Conservation (phyloP, 2,113 vertebrate genomes). For the Ivindomyrus marchei region DNA sequence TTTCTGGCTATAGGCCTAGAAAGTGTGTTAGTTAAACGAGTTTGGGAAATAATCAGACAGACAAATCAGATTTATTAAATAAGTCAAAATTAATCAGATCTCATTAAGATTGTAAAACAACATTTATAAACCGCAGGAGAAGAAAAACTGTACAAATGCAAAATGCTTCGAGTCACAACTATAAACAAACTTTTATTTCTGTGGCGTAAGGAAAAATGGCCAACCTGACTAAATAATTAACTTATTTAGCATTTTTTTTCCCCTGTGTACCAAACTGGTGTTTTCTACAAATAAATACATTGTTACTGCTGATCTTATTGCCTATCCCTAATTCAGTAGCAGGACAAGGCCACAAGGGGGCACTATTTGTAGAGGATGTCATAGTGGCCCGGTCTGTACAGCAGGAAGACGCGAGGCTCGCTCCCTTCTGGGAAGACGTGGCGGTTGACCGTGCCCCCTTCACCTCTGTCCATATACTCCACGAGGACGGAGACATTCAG, state of each 20-base stretch:
- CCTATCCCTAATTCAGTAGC: not conserved
- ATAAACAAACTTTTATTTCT: conserved; percentile 31
- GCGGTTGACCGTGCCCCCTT: conserved; percentile 82
- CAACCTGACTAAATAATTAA: conserved; percentile 30
- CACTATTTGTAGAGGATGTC: conserved; percentile 90
- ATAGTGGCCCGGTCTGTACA: conserved; percentile 90
- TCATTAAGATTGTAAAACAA: not conserved
- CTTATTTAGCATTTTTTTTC: conserved; percentile 25
- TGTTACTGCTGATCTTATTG: conserved; percentile 42
- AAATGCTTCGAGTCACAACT: conserved; percentile 61
- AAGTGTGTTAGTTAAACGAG: not conserved
- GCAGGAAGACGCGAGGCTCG: conserved; percentile 81
- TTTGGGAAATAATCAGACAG: not conserved
- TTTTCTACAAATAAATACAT: conserved; percentile 48
- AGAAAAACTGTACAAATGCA: conserved; percentile 67
- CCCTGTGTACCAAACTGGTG: conserved; percentile 46
- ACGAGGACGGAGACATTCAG: conserved; percentile 80
- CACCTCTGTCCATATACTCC: conserved; percentile 92
- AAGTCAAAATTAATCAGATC: not conserved
- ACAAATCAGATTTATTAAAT: conserved; percentile 1
- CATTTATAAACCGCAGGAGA: not conserved
- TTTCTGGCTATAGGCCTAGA: not conserved
- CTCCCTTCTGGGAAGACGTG: conserved; percentile 87
- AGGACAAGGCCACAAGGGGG: conserved; percentile 10
- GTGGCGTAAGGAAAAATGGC: conserved; percentile 22